Evolutionary conservation across 2,797 vertebrate species (phyloP).

Genomic region (Labeo calbasu): DNA sequence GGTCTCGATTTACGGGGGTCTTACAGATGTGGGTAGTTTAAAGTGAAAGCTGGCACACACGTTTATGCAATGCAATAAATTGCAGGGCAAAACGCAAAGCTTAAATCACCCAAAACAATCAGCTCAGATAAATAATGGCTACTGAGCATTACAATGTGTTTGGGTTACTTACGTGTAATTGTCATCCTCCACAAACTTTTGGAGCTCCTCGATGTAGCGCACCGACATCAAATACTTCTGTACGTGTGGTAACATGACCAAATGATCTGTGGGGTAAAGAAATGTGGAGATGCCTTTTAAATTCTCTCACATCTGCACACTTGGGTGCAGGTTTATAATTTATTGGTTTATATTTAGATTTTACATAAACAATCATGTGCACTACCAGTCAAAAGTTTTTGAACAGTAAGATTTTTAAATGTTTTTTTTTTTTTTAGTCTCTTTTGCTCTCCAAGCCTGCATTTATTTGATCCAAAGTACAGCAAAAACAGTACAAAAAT

Average conservation of each 20-base stretch:
- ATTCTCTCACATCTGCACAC: background rate
- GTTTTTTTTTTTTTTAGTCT: too few relatives aligned
- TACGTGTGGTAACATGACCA: constrained; percentile 83
- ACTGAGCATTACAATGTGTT: background rate
- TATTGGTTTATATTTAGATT: too few relatives aligned
- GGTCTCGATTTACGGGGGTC: constrained; percentile 1
- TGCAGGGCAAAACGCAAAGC: constrained; percentile 4
- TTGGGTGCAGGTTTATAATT: background rate
- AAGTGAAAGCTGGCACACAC: constrained; percentile 16
- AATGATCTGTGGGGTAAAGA: constrained; percentile 75
- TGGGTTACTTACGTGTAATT: constrained; percentile 84
- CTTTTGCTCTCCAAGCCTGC: too few relatives aligned
- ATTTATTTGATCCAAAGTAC: too few relatives aligned
- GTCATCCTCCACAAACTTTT: constrained; percentile 90
- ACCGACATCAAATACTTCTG: constrained; percentile 91
- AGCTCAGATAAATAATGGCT: background rate
- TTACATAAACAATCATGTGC: background rate
- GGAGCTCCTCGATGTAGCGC: constrained; percentile 89
- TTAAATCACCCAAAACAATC: constrained; percentile 10
- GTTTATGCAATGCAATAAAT: constrained; percentile 3
- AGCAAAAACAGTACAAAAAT: too few relatives aligned
- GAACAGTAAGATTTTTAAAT: too few relatives aligned
- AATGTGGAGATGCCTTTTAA: background rate
- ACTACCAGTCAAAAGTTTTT: too few relatives aligned
- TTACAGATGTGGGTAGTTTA: constrained; percentile 39